phyloP scores from a whole-genome alignment of 1,140 invertebrate genomes.

The Rhagoletis zephyria region DNA sequence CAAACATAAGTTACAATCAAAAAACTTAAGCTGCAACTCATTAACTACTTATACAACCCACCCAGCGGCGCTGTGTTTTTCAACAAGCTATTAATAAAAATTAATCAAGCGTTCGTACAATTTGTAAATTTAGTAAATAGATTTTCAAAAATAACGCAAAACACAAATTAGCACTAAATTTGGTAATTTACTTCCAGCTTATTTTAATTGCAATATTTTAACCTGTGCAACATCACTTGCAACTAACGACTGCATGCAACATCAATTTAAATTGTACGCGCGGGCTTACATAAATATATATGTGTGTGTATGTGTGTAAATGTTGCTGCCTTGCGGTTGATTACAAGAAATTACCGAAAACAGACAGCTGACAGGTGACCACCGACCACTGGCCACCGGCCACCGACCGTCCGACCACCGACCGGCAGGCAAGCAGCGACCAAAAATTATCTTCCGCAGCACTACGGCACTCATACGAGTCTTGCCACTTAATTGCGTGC shows the following conservation, averaged over 20 bases:
- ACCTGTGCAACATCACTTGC: constrained; percentile 32
- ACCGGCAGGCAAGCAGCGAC: background rate
- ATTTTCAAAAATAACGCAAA: background rate
- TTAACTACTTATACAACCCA: background rate
- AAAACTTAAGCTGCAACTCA: no score
- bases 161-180: constrained; percentile 3
- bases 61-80: background rate
- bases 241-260: constrained; percentile 9
- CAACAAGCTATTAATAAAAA: background rate
- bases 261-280: background rate
- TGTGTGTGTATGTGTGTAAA: background rate
- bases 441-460: background rate
- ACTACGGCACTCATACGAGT: background rate
- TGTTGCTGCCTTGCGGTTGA: background rate
- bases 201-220: constrained; percentile 23
- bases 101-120: background rate
- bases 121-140: background rate
- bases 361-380: background rate
- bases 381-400: no score
- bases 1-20: no score
- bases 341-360: background rate
- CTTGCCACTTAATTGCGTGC: constrained; percentile 18
- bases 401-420: no score
- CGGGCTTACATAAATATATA: background rate
- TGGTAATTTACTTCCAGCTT: constrained; percentile 22